Evolutionary conservation across 1,140 invertebrate genomes (phyloP), one percentile per base, ranked within the genome.

Genomic region (Bombus pyrosoma): DNA sequence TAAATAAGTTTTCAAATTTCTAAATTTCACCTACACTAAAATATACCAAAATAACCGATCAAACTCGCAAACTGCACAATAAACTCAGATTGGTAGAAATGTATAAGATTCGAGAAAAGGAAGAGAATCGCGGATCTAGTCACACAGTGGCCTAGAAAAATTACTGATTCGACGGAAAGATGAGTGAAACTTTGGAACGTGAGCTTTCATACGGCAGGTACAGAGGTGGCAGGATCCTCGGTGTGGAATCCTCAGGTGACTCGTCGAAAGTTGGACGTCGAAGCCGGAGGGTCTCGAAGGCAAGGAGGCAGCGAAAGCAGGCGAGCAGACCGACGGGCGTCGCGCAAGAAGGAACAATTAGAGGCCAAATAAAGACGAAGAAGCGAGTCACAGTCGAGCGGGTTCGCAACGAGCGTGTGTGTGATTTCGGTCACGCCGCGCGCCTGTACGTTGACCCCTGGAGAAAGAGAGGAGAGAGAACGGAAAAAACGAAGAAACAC

Each of bases 341-440:
- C 89, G 81, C 83, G 85, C 76, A 85, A 88, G 86, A 88, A 87
- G 86, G 83, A 88, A 92, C 88, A 92, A 93, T 92, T 92, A 93
- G 84, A 91, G 84, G 80, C 88, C 86, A 87, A 92, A 93, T 89
- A 91, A 92, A 90, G 86, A 89, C 77, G 86, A 90, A 85, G 83
- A 85, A 83, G 81, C 86, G 87, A 94, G 93, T 93, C 92, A 93
- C 93, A 94, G 92, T 89, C 92, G 94, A 94, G 93, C 91, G 93
- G 92, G 92, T 92, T 92, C 87, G 93, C 92, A 93, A 92, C 89
- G 89, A 93, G 91, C 92, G 93, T 93, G 93, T 94, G 93, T 94
- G 94, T 95, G 94, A 94, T 95, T 95, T 94, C 92, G 94, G 94
- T 95, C 94, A 95, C 94, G 93, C 93, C 93, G 93, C 88, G 90